A percentile compares a stretch with the other conserved stretches of the same genome.
Conservation (phyloP, 2,113 vertebrate species). For the Sminthopsis crassicaudata region DNA sequence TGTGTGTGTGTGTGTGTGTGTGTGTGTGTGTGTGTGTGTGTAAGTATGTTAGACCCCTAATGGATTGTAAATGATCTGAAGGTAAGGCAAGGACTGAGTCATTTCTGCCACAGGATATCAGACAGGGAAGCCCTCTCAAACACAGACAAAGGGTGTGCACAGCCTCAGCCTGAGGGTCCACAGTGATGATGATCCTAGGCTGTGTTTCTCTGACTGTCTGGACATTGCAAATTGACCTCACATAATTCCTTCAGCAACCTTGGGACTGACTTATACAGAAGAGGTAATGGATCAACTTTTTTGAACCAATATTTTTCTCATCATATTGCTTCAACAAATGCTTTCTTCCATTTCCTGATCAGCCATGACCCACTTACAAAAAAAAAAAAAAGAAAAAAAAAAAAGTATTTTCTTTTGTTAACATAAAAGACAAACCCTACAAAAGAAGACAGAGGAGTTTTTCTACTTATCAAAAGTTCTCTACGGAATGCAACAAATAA, state of each 20-base stretch:
- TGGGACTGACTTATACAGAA: not conserved
- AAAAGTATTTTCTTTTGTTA: not conserved
- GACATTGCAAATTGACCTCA: not conserved
- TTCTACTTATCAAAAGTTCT: not conserved
- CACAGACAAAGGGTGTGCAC: not conserved
- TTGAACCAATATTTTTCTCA: not conserved
- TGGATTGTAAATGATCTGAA: not conserved
- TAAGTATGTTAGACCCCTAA: not conserved
- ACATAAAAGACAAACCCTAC: not conserved
- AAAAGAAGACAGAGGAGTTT: slow-evolving; percentile 1
- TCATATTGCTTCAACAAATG: not conserved
- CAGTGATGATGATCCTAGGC: not conserved
- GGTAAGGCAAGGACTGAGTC: not conserved
- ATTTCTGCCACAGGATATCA: not conserved
- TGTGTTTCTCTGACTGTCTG: not conserved
- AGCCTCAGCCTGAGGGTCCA: not conserved
- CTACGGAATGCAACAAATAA: not conserved
- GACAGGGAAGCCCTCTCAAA: not conserved
- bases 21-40: too few species aligned
- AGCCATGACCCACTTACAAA: not conserved
- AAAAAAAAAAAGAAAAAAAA: too few species aligned
- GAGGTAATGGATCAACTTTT: not conserved
- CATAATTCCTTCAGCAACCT: not conserved
- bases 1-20: not conserved
- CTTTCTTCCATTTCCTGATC: not conserved